These are phyloP conservation scores for Pantherophis guttatus DNA, from an alignment of 2,113 vertebrate species.

Conservation along the genomic window DNA sequence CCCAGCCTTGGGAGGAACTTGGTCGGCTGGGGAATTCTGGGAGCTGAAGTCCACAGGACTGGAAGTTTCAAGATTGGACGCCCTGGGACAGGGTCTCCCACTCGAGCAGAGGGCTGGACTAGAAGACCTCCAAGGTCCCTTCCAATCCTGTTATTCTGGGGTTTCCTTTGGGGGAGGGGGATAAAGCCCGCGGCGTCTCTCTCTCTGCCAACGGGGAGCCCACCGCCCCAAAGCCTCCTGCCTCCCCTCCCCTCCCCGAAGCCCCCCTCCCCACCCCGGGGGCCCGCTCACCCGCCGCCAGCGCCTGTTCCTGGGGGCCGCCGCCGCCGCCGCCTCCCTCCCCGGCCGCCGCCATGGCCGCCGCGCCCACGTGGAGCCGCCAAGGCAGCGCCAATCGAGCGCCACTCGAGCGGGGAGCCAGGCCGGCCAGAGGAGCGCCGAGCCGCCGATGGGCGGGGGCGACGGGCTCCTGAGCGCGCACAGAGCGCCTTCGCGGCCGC, in stretches of 20 bases:
- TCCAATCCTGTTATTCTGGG: background rate
- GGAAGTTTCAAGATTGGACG: too few relatives aligned
- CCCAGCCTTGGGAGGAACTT: too few relatives aligned
- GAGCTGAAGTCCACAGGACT: background rate
- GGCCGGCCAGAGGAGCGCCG: background rate
- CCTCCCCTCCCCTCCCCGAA: background rate
- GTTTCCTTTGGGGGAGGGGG: background rate
- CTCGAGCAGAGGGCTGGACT: too few relatives aligned
- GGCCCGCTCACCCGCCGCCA: background rate
- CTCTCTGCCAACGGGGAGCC: too few relatives aligned
- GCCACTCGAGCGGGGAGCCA: background rate
- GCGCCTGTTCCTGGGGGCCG: background rate
- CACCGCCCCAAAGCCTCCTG: too few relatives aligned
- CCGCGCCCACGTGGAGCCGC: background rate
- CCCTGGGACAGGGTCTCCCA: too few relatives aligned
- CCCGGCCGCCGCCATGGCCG: background rate
- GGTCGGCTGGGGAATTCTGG: too few relatives aligned
- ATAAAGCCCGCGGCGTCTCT: background rate
- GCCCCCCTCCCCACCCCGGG: background rate
- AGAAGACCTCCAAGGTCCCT: too few relatives aligned
- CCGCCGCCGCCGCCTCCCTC: background rate
- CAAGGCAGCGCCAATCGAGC: background rate
- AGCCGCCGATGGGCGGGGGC: background rate
- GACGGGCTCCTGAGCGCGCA: background rate
- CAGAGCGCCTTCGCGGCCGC: background rate